Evolutionary conservation across 2,888 invertebrate species (phyloP), one percentile per base, ranked within the genome.

Genomic region (Xestia sexstrigata): DNA sequence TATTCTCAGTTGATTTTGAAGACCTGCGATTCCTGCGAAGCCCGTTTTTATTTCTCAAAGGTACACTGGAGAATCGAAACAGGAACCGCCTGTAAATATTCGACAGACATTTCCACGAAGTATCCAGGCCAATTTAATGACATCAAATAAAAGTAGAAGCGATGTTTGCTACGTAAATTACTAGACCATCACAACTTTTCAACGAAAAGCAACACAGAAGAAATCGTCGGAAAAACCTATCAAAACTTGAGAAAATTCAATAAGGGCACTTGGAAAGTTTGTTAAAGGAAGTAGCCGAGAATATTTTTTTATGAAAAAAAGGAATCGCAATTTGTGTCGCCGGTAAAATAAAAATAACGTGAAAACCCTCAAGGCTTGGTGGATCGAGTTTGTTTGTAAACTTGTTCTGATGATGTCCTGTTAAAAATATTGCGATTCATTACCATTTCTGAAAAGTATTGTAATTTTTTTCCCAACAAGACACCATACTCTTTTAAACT

Each of bases 201-300:
- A 88, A 87, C 90, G 90, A 92, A 93, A 91, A 92, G 93, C 94
- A 93, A 95, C 95, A 93, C 91, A 93, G 91, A 90, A 93, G 93
- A 94, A 95, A 95, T 95, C 94, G 95, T 92, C 94, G 95, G 94
- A 95, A 95, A 96, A 95, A 96, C 96, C 96, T 96, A 96, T 96
- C 96, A 96, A 96, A 96, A 96, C 95, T 96, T 96, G 94, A 93
- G 95, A 94, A 96, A 96, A 96, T 96, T 96, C 96, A 96, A 96
- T 96, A 96, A 96, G 93, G 95, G 93, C 95, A 96, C 95, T 96
- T 95, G 91, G 93, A 92, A 95, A 96, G 94, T 96, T 96, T 95
- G 95, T 95, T 95, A 95, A 95, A 93, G 93, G 93, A 94, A 94
- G 95, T 95, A 95, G 94, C 94, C 88, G 91, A 91, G 94, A 94